Evolutionary conservation across 2,797 vertebrate genomes (phyloP).

Genomic region (Rhynchonycteris naso): DNA sequence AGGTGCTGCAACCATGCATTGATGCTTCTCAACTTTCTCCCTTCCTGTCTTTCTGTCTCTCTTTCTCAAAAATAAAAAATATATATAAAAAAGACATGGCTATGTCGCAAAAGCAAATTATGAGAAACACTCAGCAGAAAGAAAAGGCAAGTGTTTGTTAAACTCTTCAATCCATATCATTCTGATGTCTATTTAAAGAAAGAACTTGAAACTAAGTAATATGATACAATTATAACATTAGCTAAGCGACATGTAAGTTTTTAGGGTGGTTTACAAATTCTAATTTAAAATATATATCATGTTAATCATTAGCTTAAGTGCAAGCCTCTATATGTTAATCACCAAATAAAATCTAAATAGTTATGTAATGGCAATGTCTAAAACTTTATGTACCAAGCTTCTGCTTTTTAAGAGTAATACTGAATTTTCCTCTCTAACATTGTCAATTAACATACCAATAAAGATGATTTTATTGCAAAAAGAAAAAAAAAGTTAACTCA

Average conservation of each 20-base stretch:
- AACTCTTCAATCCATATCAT: conserved; percentile 96
- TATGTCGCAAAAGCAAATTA: conserved; percentile 94
- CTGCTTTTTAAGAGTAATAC: conserved; percentile 37
- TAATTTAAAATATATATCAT: neutral
- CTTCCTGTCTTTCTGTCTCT: too few relatives aligned
- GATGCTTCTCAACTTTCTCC: too few relatives aligned
- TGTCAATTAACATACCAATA: conserved; percentile 63
- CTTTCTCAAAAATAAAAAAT: conserved; percentile 64
- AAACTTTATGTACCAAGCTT: neutral
- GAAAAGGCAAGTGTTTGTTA: conserved; percentile 96
- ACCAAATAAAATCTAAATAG: conserved; percentile 60
- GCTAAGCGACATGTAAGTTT: conserved; percentile 78
- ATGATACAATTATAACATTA: conserved; percentile 89
- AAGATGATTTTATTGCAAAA: conserved; percentile 60
- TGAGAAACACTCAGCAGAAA: conserved; percentile 97
- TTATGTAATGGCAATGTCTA: conserved; percentile 20
- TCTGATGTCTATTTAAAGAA: conserved; percentile 89
- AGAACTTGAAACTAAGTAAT: conserved; percentile 88
- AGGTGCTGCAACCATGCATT: too few relatives aligned
- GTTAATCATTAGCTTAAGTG: neutral
- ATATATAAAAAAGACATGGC: conserved; percentile 90
- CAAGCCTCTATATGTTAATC: conserved; percentile 33
- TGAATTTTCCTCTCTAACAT: conserved; percentile 41
- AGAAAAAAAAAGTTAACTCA: neutral
- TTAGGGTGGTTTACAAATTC: conserved; percentile 58